Base-by-base conservation (phyloP, 1,140 invertebrate species). In the Hormaphis cornu region DNA sequence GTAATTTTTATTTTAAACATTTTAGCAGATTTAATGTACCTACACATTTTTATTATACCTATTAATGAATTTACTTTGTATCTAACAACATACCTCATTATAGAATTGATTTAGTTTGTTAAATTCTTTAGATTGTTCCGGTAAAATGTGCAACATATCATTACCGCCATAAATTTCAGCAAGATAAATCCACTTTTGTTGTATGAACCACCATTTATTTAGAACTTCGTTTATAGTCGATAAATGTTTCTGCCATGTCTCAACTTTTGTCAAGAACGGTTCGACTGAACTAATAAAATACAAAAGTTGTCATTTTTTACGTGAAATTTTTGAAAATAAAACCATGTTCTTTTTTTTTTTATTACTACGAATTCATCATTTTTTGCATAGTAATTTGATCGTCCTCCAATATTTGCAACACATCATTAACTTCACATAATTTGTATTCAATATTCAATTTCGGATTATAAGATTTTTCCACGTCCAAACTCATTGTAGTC, bases 111-210 rank as follows among this genome's bases (percentile, higher is more conserved):
- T 46, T 4, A 66, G 16, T 22, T 50, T 44, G 12, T 66, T 24
- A 8, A 66, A 46, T 48, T 48, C 3, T 0, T 66, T 20, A 8
- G 26, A 6, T 48, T 66, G 16, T 48, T 33, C 44, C 0, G 61
- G n/a, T 20, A 66, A 35, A 66, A 48, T 35, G 18, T 33, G 16
- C 30, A 10, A 6, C 4, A 50, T 22, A 9, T 66, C 44, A 22
- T 46, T 66, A 16, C 42, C 20, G 1, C n/a, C n/a, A 26, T 53
- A 42, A 14, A 69, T 69, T 69, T 69, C 90, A 76, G 94, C 91
- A 63, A 95, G 79, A 75, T 94, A 93, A 70, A 95, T 81, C 92
- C 91, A 95, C 77, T 91, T 93, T 72, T 86, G 81, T 75, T 95
- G 92, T 5, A 91, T 84, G 2, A 85, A 81, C 75, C 91, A 80